Evolutionary conservation across 1,140 invertebrate species (phyloP).

Genomic region (Arion vulgaris): DNA sequence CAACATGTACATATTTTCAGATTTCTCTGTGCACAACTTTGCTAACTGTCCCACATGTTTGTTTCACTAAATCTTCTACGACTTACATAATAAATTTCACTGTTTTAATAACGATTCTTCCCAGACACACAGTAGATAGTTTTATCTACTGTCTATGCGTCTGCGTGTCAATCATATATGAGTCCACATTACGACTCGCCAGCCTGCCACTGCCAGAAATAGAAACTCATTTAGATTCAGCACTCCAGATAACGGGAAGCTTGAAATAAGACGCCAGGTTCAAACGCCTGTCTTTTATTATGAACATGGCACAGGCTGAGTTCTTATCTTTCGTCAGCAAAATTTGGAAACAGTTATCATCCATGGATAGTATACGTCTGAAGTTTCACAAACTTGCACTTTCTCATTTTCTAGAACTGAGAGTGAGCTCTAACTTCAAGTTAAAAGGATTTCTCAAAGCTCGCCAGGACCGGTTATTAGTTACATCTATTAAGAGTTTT

Average conservation of each 20-base stretch:
- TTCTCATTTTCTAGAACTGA: too few relatives aligned
- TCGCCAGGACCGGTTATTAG: too few relatives aligned
- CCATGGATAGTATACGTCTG: too few relatives aligned
- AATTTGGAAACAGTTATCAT: not conserved
- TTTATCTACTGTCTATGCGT: not conserved
- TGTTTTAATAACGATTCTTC: not conserved
- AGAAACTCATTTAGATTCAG: conserved; percentile 21
- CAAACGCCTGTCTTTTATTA: conserved; percentile 2
- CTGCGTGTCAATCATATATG: not conserved
- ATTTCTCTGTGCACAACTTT: too few relatives aligned
- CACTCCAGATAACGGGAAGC: conserved; percentile 5
- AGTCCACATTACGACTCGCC: not conserved
- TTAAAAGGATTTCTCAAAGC: too few relatives aligned
- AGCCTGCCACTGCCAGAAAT: conserved; percentile 2
- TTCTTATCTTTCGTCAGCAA: not conserved
- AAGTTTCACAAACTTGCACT: too few relatives aligned
- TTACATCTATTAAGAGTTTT: too few relatives aligned
- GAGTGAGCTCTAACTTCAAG: too few relatives aligned
- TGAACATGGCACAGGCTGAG: not conserved
- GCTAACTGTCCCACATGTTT: too few relatives aligned
- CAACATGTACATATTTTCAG: too few relatives aligned
- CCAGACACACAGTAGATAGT: not conserved
- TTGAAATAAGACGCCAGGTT: not conserved
- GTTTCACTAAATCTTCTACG: too few relatives aligned
- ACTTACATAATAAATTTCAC: too few relatives aligned